A percentile compares a stretch with the other conserved stretches of the same genome.
phyloP scores from a whole-genome alignment of 2,113 vertebrate species.

The Triplophysa tibetana region DNA sequence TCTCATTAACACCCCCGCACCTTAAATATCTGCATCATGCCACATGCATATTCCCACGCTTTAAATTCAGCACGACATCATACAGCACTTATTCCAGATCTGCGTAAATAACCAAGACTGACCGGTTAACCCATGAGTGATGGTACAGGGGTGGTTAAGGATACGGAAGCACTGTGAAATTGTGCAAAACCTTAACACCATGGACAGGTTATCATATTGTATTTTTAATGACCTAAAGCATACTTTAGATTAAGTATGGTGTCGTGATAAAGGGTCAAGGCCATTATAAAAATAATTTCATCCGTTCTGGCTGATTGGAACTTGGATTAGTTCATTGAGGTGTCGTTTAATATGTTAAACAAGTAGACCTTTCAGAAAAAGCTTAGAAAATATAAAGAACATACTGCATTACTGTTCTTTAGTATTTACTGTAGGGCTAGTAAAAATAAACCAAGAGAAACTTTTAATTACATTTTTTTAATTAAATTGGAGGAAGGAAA shows the following conservation, averaged over 20 bases:
- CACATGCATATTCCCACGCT: slow-evolving; percentile 51
- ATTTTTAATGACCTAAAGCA: not conserved
- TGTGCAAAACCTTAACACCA: not conserved
- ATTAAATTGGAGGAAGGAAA: too few relatives aligned
- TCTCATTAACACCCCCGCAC: slow-evolving; percentile 59
- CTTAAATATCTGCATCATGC: slow-evolving; percentile 55
- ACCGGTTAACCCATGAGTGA: not conserved
- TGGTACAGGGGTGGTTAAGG: not conserved
- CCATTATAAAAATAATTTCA: too few relatives aligned
- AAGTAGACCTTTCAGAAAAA: too few relatives aligned
- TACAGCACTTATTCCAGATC: not conserved
- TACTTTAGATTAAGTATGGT: not conserved
- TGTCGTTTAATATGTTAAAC: too few relatives aligned
- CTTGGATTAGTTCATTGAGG: too few relatives aligned
- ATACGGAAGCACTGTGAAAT: not conserved
- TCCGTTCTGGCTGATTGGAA: too few relatives aligned
- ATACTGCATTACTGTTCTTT: too few relatives aligned
- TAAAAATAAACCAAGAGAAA: too few relatives aligned
- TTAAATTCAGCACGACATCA: slow-evolving; percentile 15
- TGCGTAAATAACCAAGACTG: not conserved
- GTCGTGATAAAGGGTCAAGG: not conserved
- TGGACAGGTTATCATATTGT: not conserved
- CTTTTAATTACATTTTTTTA: too few relatives aligned
- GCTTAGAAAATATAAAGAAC: too few relatives aligned
- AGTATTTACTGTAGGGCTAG: too few relatives aligned